Evolutionary conservation across 2,797 vertebrate genomes (phyloP), one percentile per base, ranked within the genome.

Genomic region (Anableps anableps): DNA sequence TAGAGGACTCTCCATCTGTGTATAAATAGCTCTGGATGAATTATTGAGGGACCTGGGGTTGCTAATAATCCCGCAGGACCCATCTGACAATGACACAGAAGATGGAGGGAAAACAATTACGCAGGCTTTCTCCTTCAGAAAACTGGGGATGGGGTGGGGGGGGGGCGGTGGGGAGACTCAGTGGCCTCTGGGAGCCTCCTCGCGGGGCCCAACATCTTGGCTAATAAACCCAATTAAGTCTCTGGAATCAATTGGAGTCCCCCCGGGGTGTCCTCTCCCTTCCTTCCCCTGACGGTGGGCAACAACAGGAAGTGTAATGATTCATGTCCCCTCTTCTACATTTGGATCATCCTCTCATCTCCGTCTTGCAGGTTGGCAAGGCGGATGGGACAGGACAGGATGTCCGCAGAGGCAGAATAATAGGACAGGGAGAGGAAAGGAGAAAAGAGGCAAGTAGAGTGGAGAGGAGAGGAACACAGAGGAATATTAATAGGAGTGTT

Each of bases 11-110:
- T 95, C 95, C 94, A 94, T 95, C 94, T 95, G 94, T 95, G 92
- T 96, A 96, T 95, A 96, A 96, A 96, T 96, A 96, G 95, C 94
- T 95, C 93, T 90, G 93, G 94, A 95, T 96, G 95, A 96, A 96
- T 96, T 96, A 96, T 96, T 96, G 94, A 96, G 94, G 95, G 95
- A 94, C 93, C 92, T 92, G 91, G 91, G 94, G 95, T 95, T 95
- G 94, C 95, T 95, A 96, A 96, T 96, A 96, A 96, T 95, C 95
- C 94, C 95, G 73, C 89, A 93, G 94, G 95, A 96, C 95, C 94
- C 94, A 95, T 96, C 94, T 92, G 90, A 95, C 95, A 95, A 95
- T 95, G 95, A 95, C 95, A 96, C 93, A 92, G 93, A 96, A 96
- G 95, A 95, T 95, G 91, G 95, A 96, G 94, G 92, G 92, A 95